Percentiles rank a stretch among this genome's conserved stretches.
These are phyloP conservation scores for Euura lappo DNA, from an alignment of 1,140 invertebrate species.

Conservation along the genomic window DNA sequence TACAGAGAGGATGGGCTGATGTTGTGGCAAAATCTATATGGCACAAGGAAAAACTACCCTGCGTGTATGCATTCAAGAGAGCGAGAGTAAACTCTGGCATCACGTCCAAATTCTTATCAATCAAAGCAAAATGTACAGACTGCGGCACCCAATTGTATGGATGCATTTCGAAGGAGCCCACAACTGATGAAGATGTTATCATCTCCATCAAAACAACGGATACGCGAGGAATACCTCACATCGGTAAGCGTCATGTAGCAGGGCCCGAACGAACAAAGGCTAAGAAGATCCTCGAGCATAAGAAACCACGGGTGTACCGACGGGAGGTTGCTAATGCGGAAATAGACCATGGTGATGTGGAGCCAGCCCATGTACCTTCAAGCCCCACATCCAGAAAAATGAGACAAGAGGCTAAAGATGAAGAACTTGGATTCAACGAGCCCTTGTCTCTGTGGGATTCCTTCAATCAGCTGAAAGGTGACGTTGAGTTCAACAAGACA, in stretches of 20 bases:
- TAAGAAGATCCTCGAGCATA: background rate
- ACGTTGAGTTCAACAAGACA: constrained; percentile 10
- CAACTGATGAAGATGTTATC: background rate
- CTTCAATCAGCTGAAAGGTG: constrained; percentile 1
- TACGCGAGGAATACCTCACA: background rate
- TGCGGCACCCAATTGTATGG: background rate
- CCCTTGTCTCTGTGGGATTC: background rate
- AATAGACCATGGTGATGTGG: background rate
- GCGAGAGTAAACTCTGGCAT: background rate
- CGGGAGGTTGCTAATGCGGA: background rate
- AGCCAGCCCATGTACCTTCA: background rate
- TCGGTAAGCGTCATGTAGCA: background rate
- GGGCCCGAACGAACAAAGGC: background rate
- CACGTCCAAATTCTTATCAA: background rate
- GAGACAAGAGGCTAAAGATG: background rate
- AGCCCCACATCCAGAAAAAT: background rate
- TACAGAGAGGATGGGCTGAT: background rate
- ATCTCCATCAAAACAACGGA: background rate
- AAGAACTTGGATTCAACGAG: background rate
- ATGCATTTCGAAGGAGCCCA: background rate
- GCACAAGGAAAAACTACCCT: background rate
- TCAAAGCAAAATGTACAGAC: background rate
- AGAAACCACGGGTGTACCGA: background rate
- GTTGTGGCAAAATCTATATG: background rate
- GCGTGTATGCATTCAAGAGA: background rate